Base-by-base conservation (phyloP, 2,888 invertebrate species). In the Mycalesis mineus region DNA sequence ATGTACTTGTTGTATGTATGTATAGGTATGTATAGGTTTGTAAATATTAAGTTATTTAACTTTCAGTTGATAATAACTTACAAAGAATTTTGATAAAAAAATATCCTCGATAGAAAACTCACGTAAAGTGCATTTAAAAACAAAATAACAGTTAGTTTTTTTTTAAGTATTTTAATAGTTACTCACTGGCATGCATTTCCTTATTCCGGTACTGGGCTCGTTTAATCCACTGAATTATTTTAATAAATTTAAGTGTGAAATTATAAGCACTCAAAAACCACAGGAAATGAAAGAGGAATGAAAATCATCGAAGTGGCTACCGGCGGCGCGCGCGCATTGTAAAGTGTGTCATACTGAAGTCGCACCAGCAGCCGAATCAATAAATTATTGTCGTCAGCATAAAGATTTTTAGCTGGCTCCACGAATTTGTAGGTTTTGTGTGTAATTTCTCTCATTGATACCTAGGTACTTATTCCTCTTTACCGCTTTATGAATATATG, bases 351-450 rank as follows among this genome's bases (percentile, higher is more conserved):
- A 60, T 65, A 67, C 65, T 65, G 60, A 49, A 55, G 62, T 63
- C 70, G 68, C 76, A 72, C 69, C 71, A 72, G 64, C 65, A 58
- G 65, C 62, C 71, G 70, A 73, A 72, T 72, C 69, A 70, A 68
- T 69, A 68, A 11, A 14, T 41, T 15, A 69, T 69, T 68, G 70
- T 66, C 63, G 55, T 65, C 64, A 64, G 54, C 36, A 52, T 60
- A 55, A 60, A n/a, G 61, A 59, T 57, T 62, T 55, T 58, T 62
- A 62, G 60, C 60, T 63, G 61, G 57, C 55, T 44, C 6, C 13
- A 53, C 44, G 14, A 47, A 9, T 5, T 15, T 29, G 4, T 15
- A 14, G 31, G 31, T 14, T 45, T 33, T 15, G 14, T 29, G 14
- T 13, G 29, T 29, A 8, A 29, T n/a, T 13, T 11, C 47, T 36